phyloP scores from a whole-genome alignment of 2,113 vertebrate genomes.

The Dromas ardeola region DNA sequence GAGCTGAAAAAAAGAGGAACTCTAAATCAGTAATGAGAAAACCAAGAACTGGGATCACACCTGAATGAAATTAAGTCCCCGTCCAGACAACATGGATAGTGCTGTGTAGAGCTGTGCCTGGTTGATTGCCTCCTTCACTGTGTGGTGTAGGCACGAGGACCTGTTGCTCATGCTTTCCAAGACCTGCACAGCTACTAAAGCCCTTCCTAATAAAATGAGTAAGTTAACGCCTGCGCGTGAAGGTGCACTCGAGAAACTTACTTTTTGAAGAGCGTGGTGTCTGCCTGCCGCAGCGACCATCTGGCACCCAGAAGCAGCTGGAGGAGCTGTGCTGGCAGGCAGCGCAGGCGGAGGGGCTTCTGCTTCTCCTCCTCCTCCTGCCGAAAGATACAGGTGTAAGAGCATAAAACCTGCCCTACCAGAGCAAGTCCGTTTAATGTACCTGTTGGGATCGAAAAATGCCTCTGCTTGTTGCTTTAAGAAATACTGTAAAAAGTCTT shows the following conservation, averaged over 20 bases:
- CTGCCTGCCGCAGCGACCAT: not conserved
- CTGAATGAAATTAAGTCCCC: not conserved
- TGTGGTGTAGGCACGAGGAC: not conserved
- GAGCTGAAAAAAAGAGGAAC: not conserved
- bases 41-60: not conserved
- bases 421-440: not conserved
- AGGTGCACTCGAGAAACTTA: not conserved
- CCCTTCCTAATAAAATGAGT: not conserved
- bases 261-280: not conserved
- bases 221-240: not conserved
- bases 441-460: not conserved
- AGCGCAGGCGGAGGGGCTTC: fast-evolving
- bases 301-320: not conserved
- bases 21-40: not conserved
- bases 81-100: not conserved
- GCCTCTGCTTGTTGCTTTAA: not conserved
- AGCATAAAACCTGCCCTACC: not conserved
- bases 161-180: not conserved
- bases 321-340: not conserved
- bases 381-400: not conserved
- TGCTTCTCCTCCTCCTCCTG: not conserved
- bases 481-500: not conserved
- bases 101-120: not conserved
- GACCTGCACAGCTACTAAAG: not conserved
- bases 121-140: not conserved